Conservation (phyloP, 2,797 vertebrate species). For the Rhinogobio ventralis region DNA sequence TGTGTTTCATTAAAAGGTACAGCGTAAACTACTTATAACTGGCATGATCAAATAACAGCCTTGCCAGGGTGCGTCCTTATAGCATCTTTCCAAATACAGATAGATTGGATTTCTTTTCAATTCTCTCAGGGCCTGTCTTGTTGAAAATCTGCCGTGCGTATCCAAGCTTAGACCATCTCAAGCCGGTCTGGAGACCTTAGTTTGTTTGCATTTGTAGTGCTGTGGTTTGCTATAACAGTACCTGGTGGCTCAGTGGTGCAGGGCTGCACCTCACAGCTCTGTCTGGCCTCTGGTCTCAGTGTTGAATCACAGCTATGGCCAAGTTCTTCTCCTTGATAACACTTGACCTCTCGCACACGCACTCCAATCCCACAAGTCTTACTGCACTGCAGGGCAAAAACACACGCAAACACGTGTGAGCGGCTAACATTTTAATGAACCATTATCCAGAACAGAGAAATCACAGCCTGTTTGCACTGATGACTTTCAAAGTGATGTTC, state of each 20-base stretch:
- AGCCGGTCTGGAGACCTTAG: too few relatives aligned
- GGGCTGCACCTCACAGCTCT: slow-evolving; percentile 79
- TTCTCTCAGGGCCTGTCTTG: background rate
- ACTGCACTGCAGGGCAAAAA: slow-evolving; percentile 79
- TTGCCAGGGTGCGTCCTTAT: slow-evolving; percentile 22
- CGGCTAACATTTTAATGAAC: background rate
- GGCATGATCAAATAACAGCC: slow-evolving; percentile 22
- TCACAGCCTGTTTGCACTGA: slow-evolving; percentile 3
- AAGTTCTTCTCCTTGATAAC: slow-evolving; percentile 83
- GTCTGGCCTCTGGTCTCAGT: slow-evolving; percentile 80
- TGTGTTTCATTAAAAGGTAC: slow-evolving; percentile 44
- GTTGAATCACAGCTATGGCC: slow-evolving; percentile 82
- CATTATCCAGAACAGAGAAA: background rate
- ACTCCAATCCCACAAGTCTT: slow-evolving; percentile 86
- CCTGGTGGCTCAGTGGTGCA: slow-evolving; percentile 83
- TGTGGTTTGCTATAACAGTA: slow-evolving; percentile 60
- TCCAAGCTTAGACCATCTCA: background rate
- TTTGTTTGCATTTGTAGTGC: background rate
- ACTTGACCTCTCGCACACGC: slow-evolving; percentile 85
- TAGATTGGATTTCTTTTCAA: background rate
- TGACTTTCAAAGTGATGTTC: background rate
- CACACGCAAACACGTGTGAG: slow-evolving; percentile 1
- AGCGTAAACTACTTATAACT: slow-evolving; percentile 35
- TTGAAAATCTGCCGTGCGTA: slow-evolving; percentile 4
- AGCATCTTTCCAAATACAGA: slow-evolving; percentile 27